These are phyloP conservation scores for Kryptolebias ocellatus DNA, from an alignment of 2,797 vertebrate genomes.

Conservation along the genomic window DNA sequence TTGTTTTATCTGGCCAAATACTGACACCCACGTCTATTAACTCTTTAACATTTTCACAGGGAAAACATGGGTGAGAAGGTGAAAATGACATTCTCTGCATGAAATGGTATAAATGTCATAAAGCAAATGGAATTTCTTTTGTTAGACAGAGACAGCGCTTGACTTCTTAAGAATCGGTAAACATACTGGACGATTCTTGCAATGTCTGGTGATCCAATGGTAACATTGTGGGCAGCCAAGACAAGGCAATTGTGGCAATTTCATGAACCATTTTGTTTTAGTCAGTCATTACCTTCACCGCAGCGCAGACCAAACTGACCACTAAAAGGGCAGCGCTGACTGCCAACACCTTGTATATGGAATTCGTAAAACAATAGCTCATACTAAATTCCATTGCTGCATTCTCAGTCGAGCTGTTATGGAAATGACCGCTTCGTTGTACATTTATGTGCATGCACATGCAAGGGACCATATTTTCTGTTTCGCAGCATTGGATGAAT, in stretches of 20 bases:
- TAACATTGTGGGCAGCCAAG: conserved; percentile 43
- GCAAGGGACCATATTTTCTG: conserved; percentile 82
- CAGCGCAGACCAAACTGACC: conserved; percentile 56
- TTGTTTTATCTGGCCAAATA: conserved; percentile 74
- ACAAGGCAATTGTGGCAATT: conserved; percentile 58
- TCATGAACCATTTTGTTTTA: conserved; percentile 57
- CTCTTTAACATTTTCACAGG: conserved; percentile 41
- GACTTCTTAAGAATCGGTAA: conserved; percentile 63
- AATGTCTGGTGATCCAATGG: conserved; percentile 62
- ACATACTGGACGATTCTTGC: conserved; percentile 43
- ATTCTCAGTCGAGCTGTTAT: conserved; percentile 78
- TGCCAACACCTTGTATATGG: conserved; percentile 78
- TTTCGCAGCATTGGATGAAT: conserved; percentile 81
- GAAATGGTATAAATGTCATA: conserved; percentile 69
- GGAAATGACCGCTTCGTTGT: conserved; percentile 62
- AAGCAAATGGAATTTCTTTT: conserved; percentile 63
- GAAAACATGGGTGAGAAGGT: conserved; percentile 59
- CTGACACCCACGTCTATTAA: conserved; percentile 69
- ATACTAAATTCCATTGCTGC: conserved; percentile 83
- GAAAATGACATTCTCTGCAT: conserved; percentile 69
- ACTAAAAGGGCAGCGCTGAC: conserved; percentile 59
- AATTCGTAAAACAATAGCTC: conserved; percentile 83
- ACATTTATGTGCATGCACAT: conserved; percentile 57
- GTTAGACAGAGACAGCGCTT: conserved; percentile 45
- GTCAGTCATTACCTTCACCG: conserved; percentile 68